Conservation (phyloP, 1,140 invertebrate species). For the Lepidurus packardi region DNA sequence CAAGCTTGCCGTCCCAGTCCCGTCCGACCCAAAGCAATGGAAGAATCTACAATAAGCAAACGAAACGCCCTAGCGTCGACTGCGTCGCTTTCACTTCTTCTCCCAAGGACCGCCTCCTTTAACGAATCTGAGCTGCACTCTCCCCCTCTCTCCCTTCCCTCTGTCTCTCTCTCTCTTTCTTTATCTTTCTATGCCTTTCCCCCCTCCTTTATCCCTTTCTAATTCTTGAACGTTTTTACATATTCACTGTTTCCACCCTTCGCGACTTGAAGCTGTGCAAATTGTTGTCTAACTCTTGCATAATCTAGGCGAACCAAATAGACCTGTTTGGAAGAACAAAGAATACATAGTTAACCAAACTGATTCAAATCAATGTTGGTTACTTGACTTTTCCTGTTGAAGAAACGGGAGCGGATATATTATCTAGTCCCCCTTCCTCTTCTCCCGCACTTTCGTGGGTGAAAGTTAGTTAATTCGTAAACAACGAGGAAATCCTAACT, state of each 20-base stretch:
- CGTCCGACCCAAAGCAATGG: constrained; percentile 23
- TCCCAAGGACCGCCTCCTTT: background rate
- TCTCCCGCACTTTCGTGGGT: background rate
- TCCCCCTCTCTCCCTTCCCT: constrained; percentile 15
- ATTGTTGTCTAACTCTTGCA: background rate
- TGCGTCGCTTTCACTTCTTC: constrained; percentile 26
- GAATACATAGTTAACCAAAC: no score
- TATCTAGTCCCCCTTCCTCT: no score
- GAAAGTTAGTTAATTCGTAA: constrained; percentile 8
- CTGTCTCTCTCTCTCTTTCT: background rate
- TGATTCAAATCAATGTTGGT: no score
- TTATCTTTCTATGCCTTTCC: background rate
- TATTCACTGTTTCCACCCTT: background rate
- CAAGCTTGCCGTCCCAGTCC: constrained; percentile 16
- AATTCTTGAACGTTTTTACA: constrained; percentile 1
- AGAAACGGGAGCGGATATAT: no score
- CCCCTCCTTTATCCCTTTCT: constrained; percentile 11
- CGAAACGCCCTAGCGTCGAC: constrained; percentile 24
- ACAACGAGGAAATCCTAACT: background rate
- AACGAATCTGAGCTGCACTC: background rate
- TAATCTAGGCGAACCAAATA: background rate
- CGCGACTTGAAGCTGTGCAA: background rate
- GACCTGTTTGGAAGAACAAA: no score
- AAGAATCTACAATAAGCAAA: constrained; percentile 29
- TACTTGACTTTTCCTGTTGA: no score